Base-by-base conservation (phyloP, 1,140 invertebrate species). In the Condylostylus longicornis region DNA sequence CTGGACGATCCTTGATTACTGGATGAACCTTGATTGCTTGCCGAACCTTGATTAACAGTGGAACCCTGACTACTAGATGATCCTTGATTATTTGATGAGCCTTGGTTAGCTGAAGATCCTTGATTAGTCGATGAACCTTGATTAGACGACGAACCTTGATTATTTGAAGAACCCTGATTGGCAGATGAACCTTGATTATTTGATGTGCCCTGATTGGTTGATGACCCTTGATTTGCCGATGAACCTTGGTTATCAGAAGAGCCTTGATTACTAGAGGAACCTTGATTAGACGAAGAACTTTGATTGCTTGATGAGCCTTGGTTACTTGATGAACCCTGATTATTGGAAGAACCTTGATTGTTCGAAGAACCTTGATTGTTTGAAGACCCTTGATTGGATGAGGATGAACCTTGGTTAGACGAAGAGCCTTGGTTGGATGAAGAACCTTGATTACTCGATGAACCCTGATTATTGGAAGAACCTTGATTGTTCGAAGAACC, bases 401-500 rank as follows among this genome's bases (percentile, higher is more conserved):
- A 29, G 13, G 14, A 13, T 39, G 41, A 42, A 15, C 27, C 29
- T n/a, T 14, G 23, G n/a, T 33, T 33, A 3, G 32, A 35, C 23
- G 29, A 31, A 8, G 34, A 41, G 14, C 18, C 8, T 18, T 38
- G 17, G 29, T 18, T 39, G 12, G 33, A 29, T 20, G 37, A 39
- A 9, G 25, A 18, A 13, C 35, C 35, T 23, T 35, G 34, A 22
- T 35, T 35, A 19, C 18, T 33, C 13, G 34, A 35, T 12, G 41
- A 49, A 15, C 40, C 40, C 28, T 52, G 49, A 20, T 49, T 54
- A 12, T 28, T 52, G 36, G 49, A 33, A 18, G 5, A 39, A 6
- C 42, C 41, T 38, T 50, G 46, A 27, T 35, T 52, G 25, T 28
- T 42, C 29, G 13, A 44, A 34, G 38, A 44, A 17, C 27, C 34